A percentile compares a stretch with the other conserved stretches of the same genome.
Conservation (phyloP, 2,797 vertebrate species). For the Falco cherrug region DNA sequence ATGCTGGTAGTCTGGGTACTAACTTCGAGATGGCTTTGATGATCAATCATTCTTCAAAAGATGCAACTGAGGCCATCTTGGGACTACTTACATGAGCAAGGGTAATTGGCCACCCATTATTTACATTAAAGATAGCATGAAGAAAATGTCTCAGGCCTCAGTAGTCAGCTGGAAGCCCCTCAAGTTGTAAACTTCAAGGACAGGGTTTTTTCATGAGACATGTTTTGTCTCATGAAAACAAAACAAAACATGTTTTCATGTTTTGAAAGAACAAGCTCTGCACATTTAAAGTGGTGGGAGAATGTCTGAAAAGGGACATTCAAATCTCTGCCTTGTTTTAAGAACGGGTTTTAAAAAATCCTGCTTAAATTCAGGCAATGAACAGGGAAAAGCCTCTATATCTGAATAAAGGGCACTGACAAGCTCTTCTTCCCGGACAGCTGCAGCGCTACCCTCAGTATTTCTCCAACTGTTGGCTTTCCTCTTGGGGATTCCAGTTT, state of each 20-base stretch:
- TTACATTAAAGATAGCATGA: background rate
- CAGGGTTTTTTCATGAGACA: background rate
- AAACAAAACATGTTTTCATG: no score
- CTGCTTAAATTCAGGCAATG: background rate
- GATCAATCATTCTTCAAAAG: background rate
- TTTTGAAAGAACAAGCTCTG: background rate
- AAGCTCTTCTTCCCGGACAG: background rate
- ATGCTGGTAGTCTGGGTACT: background rate
- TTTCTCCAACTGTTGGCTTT: background rate
- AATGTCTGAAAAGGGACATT: background rate
- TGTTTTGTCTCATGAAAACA: no score
- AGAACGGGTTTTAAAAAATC: background rate
- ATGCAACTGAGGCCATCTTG: background rate
- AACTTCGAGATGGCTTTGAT: background rate
- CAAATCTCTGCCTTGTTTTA: background rate
- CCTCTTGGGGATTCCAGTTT: background rate
- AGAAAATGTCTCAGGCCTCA: background rate
- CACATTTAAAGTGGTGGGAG: background rate
- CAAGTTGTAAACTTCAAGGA: background rate
- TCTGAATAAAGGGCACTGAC: background rate
- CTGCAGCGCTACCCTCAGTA: background rate
- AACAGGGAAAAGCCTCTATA: background rate
- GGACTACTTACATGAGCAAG: background rate
- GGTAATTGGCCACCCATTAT: background rate
- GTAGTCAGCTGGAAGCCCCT: background rate